Evolutionary conservation across 2,113 vertebrate genomes (phyloP).

Genomic region (Dicaeum eximium): DNA sequence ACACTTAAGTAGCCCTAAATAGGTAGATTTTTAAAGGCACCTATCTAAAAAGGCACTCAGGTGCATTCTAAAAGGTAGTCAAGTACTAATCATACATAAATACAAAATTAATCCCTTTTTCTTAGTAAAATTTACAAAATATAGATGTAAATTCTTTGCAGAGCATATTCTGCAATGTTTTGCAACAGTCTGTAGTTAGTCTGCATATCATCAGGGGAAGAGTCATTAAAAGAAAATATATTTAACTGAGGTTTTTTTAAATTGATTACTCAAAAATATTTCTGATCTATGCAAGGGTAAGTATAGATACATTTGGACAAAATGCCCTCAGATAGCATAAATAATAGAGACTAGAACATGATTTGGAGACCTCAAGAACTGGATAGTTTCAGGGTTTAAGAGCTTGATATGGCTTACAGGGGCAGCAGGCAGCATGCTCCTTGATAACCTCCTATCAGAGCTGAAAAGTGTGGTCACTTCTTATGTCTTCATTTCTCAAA

Average conservation of each 20-base stretch:
- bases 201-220: background rate
- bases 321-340: background rate
- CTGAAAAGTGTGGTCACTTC: background rate
- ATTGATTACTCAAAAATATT: background rate
- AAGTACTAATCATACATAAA: background rate
- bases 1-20: background rate
- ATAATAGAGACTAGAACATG: background rate
- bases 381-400: background rate
- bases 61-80: background rate
- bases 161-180: background rate
- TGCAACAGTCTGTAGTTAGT: background rate
- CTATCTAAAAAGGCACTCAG: background rate
- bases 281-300: background rate
- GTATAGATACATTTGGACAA: background rate
- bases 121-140: background rate
- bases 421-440: background rate
- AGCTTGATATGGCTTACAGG: background rate
- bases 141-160: background rate
- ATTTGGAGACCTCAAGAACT: background rate
- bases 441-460: background rate
- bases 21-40: background rate
- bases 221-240: background rate
- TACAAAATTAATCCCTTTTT: background rate
- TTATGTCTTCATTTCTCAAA: background rate
- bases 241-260: background rate